Conservation (phyloP, 2,113 vertebrate genomes). For the Archocentrus centrarchus region DNA sequence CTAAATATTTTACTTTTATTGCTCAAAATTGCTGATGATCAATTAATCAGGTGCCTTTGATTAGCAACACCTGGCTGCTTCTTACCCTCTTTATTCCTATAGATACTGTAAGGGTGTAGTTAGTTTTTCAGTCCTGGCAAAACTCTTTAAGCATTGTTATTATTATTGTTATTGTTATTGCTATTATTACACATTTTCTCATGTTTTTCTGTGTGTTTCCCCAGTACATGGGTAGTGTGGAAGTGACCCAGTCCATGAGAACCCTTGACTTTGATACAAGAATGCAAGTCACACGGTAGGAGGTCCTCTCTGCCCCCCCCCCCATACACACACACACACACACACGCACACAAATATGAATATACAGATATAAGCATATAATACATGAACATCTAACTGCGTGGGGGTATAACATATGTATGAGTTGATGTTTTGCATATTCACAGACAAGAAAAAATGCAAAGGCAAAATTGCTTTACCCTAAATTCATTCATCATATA, state of each 20-base stretch:
- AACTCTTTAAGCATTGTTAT: background rate
- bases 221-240: conserved; percentile 91
- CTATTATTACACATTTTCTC: background rate
- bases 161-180: background rate
- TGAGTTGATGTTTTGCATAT: background rate
- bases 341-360: background rate
- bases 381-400: background rate
- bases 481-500: conserved; percentile 7
- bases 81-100: background rate
- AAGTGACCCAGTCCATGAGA: conserved; percentile 94
- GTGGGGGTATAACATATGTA: background rate
- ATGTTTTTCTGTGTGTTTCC: conserved; percentile 55
- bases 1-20: background rate
- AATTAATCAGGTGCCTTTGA: background rate
- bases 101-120: background rate
- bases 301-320: background rate
- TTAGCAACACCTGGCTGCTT: background rate
- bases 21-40: background rate
- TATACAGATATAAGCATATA: background rate
- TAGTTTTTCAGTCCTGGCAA: background rate
- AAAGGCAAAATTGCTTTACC: background rate
- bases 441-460: background rate
- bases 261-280: conserved; percentile 90
- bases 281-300: conserved; percentile 94
- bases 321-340: background rate